Percentiles rank a stretch among this genome's conserved stretches.
phyloP scores from a whole-genome alignment of 1,140 invertebrate genomes.

The Dreissena rostriformis region DNA sequence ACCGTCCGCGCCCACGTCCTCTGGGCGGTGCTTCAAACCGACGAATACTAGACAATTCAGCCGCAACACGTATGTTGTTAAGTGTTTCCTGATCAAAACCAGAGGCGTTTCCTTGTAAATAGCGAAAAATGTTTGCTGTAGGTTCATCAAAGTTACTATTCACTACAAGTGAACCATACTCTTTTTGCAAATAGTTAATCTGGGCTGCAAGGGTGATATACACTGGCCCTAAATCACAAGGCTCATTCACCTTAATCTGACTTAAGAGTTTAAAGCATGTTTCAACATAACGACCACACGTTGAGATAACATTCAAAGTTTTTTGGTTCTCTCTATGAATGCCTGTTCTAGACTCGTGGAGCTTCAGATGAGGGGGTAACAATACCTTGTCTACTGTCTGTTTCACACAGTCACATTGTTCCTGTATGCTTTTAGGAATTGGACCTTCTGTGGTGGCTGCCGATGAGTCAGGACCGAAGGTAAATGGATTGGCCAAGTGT shows the following conservation, averaged over 20 bases:
- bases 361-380: not conserved
- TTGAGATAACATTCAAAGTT: slow-evolving; percentile 1
- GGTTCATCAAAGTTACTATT: not conserved
- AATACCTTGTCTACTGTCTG: not conserved
- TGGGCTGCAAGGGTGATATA: not conserved
- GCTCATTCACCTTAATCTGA: not conserved
- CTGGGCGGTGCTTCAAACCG: not conserved
- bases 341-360: not conserved
- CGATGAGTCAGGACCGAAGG: slow-evolving; percentile 11
- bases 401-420: not conserved
- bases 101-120: not conserved
- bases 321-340: not conserved
- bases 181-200: not conserved
- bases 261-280: not conserved
- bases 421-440: not conserved
- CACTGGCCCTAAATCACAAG: not conserved
- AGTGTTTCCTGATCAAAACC: not conserved
- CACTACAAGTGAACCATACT: not conserved
- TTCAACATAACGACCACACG: not conserved
- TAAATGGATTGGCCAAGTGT: not conserved
- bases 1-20: not conserved
- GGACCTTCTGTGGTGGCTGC: slow-evolving; percentile 10
- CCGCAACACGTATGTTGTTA: not conserved
- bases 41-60: not conserved
- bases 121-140: not conserved